A percentile compares a stretch with the other conserved stretches of the same genome.
phyloP scores from a whole-genome alignment of 2,113 vertebrate genomes.

The Alligator mississippiensis region DNA sequence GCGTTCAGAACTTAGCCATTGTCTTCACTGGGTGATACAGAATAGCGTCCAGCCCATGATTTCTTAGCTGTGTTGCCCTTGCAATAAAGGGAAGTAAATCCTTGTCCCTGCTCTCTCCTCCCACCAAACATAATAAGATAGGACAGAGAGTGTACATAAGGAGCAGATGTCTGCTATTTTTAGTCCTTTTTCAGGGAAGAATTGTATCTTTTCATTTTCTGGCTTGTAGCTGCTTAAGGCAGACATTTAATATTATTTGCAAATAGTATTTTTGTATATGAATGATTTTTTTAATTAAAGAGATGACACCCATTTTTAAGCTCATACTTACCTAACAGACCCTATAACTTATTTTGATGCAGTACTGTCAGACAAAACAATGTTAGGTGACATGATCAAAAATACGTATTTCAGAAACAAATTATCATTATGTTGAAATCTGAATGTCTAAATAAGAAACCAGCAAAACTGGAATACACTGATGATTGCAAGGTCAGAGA shows the following conservation, averaged over 20 bases:
- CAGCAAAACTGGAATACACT: background rate
- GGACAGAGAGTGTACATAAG: constrained; percentile 12
- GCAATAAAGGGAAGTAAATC: background rate
- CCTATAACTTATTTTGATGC: constrained; percentile 27
- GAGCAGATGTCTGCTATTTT: constrained; percentile 37
- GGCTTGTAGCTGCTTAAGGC: background rate
- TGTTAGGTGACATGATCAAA: constrained; percentile 31
- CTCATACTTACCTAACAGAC: constrained; percentile 56
- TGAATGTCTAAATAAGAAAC: background rate
- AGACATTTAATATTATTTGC: background rate
- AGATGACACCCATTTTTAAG: constrained; percentile 61
- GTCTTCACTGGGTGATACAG: background rate
- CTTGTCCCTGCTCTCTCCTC: background rate
- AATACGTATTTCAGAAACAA: background rate
- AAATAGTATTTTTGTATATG: background rate
- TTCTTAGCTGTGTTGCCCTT: constrained; percentile 10
- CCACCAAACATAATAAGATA: background rate
- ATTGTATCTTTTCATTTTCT: constrained; percentile 25
- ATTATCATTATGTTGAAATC: constrained; percentile 7
- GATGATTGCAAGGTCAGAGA: background rate
- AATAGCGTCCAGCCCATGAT: background rate
- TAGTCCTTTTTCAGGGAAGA: constrained; percentile 55
- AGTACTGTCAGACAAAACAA: background rate
- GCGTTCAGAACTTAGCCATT: background rate
- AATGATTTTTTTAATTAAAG: constrained; percentile 35